A percentile compares a stretch with the other conserved stretches of the same genome.
Evolutionary conservation across 1,140 invertebrate genomes (phyloP).

Genomic region (Philaenus spumarius): DNA sequence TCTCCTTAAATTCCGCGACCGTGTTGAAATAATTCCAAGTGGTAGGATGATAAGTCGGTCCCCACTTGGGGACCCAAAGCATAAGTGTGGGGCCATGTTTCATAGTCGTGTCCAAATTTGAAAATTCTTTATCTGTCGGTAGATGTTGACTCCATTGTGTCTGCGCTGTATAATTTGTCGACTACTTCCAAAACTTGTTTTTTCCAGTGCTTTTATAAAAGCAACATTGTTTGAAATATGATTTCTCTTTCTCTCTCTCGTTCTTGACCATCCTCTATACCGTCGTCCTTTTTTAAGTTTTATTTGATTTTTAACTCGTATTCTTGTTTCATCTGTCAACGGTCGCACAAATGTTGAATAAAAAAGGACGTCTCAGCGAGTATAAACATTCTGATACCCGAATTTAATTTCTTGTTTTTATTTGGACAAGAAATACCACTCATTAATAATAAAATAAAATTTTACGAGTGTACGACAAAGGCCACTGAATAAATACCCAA

Average conservation of each 20-base stretch:
- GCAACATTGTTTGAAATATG: conserved; percentile 7
- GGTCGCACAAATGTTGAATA: conserved; percentile 1
- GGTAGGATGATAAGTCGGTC: no score
- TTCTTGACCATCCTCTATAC: conserved; percentile 1
- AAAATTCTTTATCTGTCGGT: conserved; percentile 12
- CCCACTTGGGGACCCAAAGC: no score
- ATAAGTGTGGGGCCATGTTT: no score
- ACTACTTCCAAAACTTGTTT: neutral
- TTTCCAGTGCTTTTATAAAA: conserved; percentile 2
- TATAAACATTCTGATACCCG: no score
- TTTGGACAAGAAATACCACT: no score
- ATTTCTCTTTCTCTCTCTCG: conserved; percentile 3
- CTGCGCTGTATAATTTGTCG: conserved; percentile 13
- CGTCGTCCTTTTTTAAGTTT: neutral
- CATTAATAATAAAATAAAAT: no score
- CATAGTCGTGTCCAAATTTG: conserved; percentile 5
- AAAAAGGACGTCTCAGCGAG: neutral
- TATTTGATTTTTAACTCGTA: no score
- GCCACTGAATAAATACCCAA: no score
- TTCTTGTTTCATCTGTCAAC: conserved; percentile 6
- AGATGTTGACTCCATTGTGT: conserved; percentile 12
- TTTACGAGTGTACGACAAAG: no score
- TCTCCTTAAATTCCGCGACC: no score
- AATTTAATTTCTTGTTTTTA: no score
- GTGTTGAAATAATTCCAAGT: no score